Conservation (phyloP, 2,113 vertebrate genomes). For the Triplophysa tibetana region DNA sequence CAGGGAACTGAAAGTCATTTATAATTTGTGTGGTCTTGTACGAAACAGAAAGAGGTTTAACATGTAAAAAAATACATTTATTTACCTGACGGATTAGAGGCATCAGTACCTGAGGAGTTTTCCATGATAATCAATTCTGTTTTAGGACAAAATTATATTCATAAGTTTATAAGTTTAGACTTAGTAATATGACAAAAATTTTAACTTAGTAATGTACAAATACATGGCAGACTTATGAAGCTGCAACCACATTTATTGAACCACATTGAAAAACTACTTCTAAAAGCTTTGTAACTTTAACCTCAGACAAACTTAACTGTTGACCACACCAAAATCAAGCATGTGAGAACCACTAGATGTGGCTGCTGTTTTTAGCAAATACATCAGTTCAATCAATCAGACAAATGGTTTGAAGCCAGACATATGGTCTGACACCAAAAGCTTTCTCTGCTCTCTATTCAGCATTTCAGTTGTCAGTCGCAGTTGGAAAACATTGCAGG, state of each 20-base stretch:
- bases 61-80: not conserved
- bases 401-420: not conserved
- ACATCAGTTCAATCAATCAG: slow-evolving; percentile 35
- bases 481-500: not conserved
- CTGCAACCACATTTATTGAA: too few species aligned
- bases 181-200: not conserved
- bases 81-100: slow-evolving; percentile 72
- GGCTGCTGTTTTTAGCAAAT: slow-evolving; percentile 21
- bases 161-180: not conserved
- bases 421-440: slow-evolving; percentile 31
- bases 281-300: not conserved
- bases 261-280: not conserved
- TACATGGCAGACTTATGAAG: not conserved
- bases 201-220: not conserved
- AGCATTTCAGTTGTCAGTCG: too few species aligned
- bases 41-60: not conserved
- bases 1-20: slow-evolving; percentile 57
- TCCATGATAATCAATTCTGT: slow-evolving; percentile 64
- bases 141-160: slow-evolving; percentile 32
- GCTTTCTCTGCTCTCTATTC: not conserved
- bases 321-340: not conserved
- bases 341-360: not conserved
- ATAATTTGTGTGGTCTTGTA: slow-evolving; percentile 1
- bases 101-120: slow-evolving; percentile 61
- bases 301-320: not conserved